Percentiles rank a stretch among this genome's conserved stretches.
phyloP scores from a whole-genome alignment of 2,888 invertebrate species.

The Odontothrips loti region DNA sequence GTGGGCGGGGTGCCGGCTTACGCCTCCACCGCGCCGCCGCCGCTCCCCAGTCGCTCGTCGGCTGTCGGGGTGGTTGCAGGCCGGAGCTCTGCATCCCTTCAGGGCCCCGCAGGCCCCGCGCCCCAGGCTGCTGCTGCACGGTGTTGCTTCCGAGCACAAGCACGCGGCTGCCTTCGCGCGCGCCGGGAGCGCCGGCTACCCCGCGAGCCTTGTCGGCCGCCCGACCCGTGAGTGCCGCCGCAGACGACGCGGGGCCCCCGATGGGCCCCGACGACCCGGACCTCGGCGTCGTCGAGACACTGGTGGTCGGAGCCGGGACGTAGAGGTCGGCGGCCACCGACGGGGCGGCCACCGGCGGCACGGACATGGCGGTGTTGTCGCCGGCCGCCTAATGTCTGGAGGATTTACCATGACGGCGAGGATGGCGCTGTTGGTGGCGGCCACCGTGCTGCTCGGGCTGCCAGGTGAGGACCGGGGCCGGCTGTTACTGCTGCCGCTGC shows the following conservation, averaged over 20 bases:
- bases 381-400: no score
- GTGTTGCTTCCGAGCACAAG: background rate
- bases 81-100: background rate
- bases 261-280: background rate
- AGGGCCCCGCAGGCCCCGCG: background rate
- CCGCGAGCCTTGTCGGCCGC: no score
- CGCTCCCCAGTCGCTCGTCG: background rate
- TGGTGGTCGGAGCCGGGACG: background rate
- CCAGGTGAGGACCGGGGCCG: background rate
- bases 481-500: background rate
- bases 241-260: no score
- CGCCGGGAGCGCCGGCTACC: background rate
- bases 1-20: background rate
- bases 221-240: no score
- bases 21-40: background rate
- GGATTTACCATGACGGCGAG: no score
- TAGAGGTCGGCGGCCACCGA: background rate
- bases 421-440: background rate
- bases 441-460: background rate
- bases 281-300: background rate
- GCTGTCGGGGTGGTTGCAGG: background rate
- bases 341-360: background rate
- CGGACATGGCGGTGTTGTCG: no score
- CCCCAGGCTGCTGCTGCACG: background rate
- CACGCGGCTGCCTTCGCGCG: background rate